Evolutionary conservation across 2,888 invertebrate genomes (phyloP), one percentile per base, ranked within the genome.

Genomic region (Melipona beecheii): DNA sequence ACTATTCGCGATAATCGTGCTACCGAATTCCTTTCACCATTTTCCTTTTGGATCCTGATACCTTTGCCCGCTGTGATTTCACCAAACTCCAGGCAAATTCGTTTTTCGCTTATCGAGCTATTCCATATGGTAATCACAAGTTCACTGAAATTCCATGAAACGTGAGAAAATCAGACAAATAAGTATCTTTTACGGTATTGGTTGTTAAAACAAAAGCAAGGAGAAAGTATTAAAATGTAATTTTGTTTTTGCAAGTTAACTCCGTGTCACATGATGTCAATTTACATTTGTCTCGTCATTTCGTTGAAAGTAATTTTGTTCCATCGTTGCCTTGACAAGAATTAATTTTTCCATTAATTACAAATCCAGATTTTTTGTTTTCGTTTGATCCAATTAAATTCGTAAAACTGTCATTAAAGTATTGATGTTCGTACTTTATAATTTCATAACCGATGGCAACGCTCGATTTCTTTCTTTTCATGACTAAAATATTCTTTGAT

Each of bases 291-390:
- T 66, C 60, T 36, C 19, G 19, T 5, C 2, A 1, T 5, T n/a
- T 19, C 13, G 31, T 6, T 2, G 62, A 2, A 31, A n/a, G 49
- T 52, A 49, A 43, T n/a, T 27, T 24, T 21, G 15, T 24, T 19
- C 36, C 19, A 21, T 21, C 65, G 27, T 50, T 0, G 2, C 17
- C 17, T 36, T 0, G 2, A 11, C n/a, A n/a, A 50, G 27, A 54
- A 43, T 49, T 31, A 54, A 36, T 54, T 17, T n/a, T 24, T 54
- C 49, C 5, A 21, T 27, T 54, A 49, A 75, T 78, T 75, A 54
- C 0, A 31, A 17, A 24, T 4, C 15, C 60, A 24, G 11, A 21
- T n/a, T 31, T 17, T 17, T 27, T 36, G 49, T 31, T 58, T 27
- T 17, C 31, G 11, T 49, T 52, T 2, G 0, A 9, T 9, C 11